Conservation (phyloP, 23 tunicate genomes). For the Ciona savignyi region DNA sequence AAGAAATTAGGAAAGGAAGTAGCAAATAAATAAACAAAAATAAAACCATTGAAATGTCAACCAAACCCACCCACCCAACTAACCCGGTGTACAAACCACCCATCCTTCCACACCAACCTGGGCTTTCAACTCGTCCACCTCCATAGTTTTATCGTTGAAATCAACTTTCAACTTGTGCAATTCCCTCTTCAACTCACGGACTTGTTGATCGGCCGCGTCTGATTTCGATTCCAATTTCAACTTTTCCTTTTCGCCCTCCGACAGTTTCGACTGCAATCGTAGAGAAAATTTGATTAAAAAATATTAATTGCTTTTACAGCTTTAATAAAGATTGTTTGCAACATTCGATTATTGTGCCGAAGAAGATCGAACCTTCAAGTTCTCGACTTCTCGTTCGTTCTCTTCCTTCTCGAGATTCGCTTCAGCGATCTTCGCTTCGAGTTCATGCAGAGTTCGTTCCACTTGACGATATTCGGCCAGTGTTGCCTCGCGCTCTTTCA, state of each 20-base stretch:
- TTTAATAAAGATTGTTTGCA: no score
- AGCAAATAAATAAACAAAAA: no score
- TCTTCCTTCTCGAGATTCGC: constrained; percentile 53
- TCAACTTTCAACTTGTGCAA: constrained; percentile 23
- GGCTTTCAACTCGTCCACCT: constrained; percentile 33
- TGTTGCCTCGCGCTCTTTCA: constrained; percentile 64
- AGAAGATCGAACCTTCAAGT: constrained; percentile 42
- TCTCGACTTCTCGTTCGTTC: constrained; percentile 33
- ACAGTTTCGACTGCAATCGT: constrained; percentile 20
- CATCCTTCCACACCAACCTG: constrained; percentile 12
- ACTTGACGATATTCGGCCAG: constrained; percentile 39
- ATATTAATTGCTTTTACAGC: no score
- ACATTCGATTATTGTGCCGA: no score
- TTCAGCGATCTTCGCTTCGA: constrained; percentile 29
- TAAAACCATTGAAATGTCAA: no score
- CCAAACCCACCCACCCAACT: no score
- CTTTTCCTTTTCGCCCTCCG: constrained; percentile 29
- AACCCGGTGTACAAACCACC: no score
- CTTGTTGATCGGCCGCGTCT: constrained; percentile 23
- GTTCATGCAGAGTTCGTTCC: constrained; percentile 33
- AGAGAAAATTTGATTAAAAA: no score
- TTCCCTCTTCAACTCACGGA: constrained; percentile 9
- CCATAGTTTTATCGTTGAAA: constrained; percentile 55
- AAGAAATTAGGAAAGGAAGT: no score
- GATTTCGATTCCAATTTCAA: constrained; percentile 51